A percentile compares a stretch with the other conserved stretches of the same genome.
These are phyloP conservation scores for Catonia carolina DNA, from an alignment of 2,888 invertebrate species.

Conservation along the genomic window DNA sequence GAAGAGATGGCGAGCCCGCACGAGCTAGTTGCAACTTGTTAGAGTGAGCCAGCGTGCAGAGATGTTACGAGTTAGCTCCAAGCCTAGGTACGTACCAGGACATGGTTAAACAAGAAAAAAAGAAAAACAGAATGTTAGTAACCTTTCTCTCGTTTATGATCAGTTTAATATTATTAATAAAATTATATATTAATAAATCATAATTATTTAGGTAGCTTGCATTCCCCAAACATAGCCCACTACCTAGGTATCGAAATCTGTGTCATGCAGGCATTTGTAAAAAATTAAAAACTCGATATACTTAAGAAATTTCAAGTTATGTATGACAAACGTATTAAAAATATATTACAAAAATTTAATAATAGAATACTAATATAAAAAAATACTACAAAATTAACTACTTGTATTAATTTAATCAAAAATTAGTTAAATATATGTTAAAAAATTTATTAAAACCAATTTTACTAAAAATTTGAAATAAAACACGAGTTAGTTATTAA, in stretches of 20 bases:
- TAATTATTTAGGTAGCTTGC: conserved; percentile 19
- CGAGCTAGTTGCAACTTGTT: conserved; percentile 9
- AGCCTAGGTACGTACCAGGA: conserved; percentile 16
- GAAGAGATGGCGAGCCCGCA: not conserved
- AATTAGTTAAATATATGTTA: no score
- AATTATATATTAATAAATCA: conserved; percentile 15
- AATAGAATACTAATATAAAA: no score
- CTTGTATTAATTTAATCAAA: no score
- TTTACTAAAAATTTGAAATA: no score
- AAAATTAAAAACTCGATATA: not conserved
- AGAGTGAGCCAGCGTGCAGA: conserved; percentile 12
- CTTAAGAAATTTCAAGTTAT: no score
- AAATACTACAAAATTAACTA: no score
- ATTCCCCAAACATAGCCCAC: conserved; percentile 19
- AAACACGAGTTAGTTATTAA: no score
- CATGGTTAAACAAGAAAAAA: conserved; percentile 26
- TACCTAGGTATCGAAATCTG: conserved; percentile 15
- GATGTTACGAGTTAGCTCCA: conserved; percentile 13
- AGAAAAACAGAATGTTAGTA: conserved; percentile 25
- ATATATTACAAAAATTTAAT: no score
- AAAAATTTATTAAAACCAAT: no score
- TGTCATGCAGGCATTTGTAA: conserved; percentile 21
- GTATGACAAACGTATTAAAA: no score
- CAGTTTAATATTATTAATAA: conserved; percentile 11
- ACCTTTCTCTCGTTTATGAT: conserved; percentile 17